Base-by-base conservation (phyloP, 1,140 invertebrate genomes). In the Drosophila equinoxialis region DNA sequence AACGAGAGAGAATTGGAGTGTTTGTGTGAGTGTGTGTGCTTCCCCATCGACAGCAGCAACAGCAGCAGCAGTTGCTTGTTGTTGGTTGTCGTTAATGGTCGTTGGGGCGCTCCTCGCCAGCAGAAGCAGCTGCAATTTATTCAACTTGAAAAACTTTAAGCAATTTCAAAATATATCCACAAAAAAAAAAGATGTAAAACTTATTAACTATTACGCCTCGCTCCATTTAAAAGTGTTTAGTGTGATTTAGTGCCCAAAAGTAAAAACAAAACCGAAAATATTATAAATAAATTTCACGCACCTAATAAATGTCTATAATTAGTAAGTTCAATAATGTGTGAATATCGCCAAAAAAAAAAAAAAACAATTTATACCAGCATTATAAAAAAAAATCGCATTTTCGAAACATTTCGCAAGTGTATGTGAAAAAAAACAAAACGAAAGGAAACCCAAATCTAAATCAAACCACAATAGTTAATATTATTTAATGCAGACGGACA, bases 271-370 rank as follows among this genome's bases (percentile, higher is more conserved):
- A 39, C 41, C 59, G 37, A 17, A 75, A 70, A 75, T 68, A 51
- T 51, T 51, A 51, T 51, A 23, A 51, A 51, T 51, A 51, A 51
- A 23, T 23, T 51, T 11, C 45, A 51, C 45, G 45, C 45, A 51
- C 10, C 7, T 59, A 20, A 59, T 59, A 39, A 59, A 59, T 59
- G 33, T 17, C 23, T 41, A 73, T 74, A 87, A 87, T 89, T 77
- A 80, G 72, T 89, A 87, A 89, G 79, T 79, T 83, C 13, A 83
- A 74, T 83, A 37, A 37, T 10, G 65, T 67, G 65, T 59, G 45
- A 51, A 30, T 30, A 30, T 30, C 30, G 30, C 30, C 6, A 30
- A 30, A 30, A 0, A 6, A 6, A 1, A 30, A 30, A 51, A 23
- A 51, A 48, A 48, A 23, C 33, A 30, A 66, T 72, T 23, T 57